Base-by-base conservation (phyloP, 2,797 vertebrate genomes). In the Fringilla coelebs region DNA sequence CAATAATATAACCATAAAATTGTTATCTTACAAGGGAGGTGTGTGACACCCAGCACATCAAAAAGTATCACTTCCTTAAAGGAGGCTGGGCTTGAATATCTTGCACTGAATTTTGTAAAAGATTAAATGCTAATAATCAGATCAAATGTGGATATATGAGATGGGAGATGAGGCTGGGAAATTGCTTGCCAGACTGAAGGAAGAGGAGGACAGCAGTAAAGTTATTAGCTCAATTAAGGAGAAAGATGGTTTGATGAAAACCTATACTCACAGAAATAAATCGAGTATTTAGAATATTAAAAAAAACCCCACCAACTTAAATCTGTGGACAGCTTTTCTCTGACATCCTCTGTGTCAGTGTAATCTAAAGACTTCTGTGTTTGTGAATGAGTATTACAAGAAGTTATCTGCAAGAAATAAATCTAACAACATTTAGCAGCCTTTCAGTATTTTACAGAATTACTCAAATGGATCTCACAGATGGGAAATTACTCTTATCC, bases 221-320 rank as follows among this genome's bases (percentile, higher is more conserved):
- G 84, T 95, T 90, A 97, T 97, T 95, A 94, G 91, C 87, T 95
- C 93, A 95, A 84, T 96, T 96, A 96, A 93, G 94, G 85, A 88
- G 94, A 93, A 88, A 94, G 91, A 92, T n/a, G 58, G 85, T 72
- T 92, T 80, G 80, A 95, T 73, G 88, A 94, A 88, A 93, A 91
- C 29, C 79, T 94, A 55, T 57, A 38, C 66, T 89, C 43, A 51
- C 31, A 60, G 83, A 88, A 84, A 90, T 96, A 96, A 97, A 96
- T 90, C 49, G 91, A 85, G 58, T 88, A 41, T 94, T 97, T 87
- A 46, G 61, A 89, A 34, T 82, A 72, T 40, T 57, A 28, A 29
- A 11, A 11, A 38, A 68, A 90, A 79, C 5, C 0, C 15, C 60
- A 65, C 32, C 21, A 31, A 3, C 41, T 89, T 86, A 61, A 94